These are phyloP conservation scores for Scaptomyza graminum DNA, from an alignment of 1,140 invertebrate species.

Conservation along the genomic window DNA sequence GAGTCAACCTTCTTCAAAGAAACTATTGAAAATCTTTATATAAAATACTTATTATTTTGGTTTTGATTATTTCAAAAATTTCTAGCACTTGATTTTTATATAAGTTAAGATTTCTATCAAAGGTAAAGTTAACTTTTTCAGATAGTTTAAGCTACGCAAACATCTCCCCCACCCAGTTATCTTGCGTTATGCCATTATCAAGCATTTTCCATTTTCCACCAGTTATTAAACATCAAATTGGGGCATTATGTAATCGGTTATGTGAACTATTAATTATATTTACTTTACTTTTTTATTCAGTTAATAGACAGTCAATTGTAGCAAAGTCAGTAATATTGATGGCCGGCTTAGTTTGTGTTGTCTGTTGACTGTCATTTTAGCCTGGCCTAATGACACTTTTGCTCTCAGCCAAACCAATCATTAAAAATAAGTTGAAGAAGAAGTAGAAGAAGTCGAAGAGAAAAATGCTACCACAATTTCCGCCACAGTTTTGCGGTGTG, in stretches of 20 bases:
- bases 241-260: background rate
- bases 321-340: conserved; percentile 7
- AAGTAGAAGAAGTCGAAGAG: background rate
- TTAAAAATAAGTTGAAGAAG: conserved; percentile 12
- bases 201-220: background rate
- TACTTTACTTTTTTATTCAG: conserved; percentile 4
- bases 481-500: conserved; percentile 41
- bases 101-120: too few relatives aligned
- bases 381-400: conserved; percentile 72
- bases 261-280: background rate
- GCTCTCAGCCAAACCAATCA: conserved; percentile 52
- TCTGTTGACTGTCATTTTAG: conserved; percentile 43
- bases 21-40: too few relatives aligned
- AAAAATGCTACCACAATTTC: conserved; percentile 55
- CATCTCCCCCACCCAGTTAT: too few relatives aligned
- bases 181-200: too few relatives aligned
- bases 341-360: conserved; percentile 10
- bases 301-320: conserved; percentile 31
- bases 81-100: too few relatives aligned
- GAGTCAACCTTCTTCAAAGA: too few relatives aligned
- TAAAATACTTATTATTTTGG: too few relatives aligned
- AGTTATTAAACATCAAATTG: too few relatives aligned
- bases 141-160: too few relatives aligned
- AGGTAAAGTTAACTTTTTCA: too few relatives aligned
- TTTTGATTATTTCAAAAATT: too few relatives aligned